Percentiles rank a stretch among this genome's conserved stretches.
Conservation (phyloP, 30 jellyfish, hydroid and myxozoan species). For the Turritopsis rubra region DNA sequence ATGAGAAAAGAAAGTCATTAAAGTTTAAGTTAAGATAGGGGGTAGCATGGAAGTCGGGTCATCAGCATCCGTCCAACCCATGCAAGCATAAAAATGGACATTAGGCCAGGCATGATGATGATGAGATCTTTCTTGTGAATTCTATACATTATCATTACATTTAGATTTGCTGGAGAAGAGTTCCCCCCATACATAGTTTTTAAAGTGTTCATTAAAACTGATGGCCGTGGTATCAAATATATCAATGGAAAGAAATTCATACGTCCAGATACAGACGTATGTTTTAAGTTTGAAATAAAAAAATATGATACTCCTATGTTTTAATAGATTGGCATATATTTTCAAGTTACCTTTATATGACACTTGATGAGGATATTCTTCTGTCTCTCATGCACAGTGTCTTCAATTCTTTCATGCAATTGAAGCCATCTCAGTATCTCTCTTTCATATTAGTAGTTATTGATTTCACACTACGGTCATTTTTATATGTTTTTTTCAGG, state of each 20-base stretch:
- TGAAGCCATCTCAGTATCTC: too few relatives aligned
- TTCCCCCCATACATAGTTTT: slow-evolving; percentile 86
- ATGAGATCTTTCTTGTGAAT: neutral
- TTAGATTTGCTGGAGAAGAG: slow-evolving; percentile 74
- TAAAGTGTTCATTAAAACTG: slow-evolving; percentile 67
- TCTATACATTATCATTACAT: neutral
- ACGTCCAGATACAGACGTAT: slow-evolving; percentile 84
- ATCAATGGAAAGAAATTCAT: slow-evolving; percentile 69
- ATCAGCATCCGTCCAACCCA: too few relatives aligned
- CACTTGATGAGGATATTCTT: too few relatives aligned
- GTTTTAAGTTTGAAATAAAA: neutral
- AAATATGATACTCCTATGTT: neutral
- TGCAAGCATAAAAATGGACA: too few relatives aligned
- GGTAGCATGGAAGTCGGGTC: too few relatives aligned
- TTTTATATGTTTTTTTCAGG: slow-evolving; percentile 29
- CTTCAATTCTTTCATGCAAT: too few relatives aligned
- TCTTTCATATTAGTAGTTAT: too few relatives aligned
- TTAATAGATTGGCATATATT: neutral
- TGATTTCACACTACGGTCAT: too few relatives aligned
- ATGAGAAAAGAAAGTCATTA: too few relatives aligned
- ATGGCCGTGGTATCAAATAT: slow-evolving; percentile 63
- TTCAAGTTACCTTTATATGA: neutral
- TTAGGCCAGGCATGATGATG: too few relatives aligned
- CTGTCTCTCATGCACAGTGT: too few relatives aligned
- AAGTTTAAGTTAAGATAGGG: too few relatives aligned